These are phyloP conservation scores for Ahaetulla prasina DNA, from an alignment of 2,113 vertebrate species.

Conservation along the genomic window DNA sequence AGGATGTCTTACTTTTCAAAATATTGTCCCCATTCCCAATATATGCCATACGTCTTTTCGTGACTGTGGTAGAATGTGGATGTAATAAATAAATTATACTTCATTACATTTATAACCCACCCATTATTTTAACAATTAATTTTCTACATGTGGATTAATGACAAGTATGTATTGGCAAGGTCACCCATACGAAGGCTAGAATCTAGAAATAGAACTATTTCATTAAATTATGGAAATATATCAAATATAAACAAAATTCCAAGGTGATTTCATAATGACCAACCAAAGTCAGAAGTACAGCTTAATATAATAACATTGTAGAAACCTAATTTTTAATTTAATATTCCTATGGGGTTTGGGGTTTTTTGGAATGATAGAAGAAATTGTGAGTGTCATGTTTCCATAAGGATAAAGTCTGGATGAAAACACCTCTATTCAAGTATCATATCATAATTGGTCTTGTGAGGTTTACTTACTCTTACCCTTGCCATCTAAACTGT, in stretches of 20 bases:
- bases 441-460: not conserved
- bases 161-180: not conserved
- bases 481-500: not conserved
- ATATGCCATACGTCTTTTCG: not conserved
- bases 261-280: conserved; percentile 1
- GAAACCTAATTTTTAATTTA: conserved; percentile 21
- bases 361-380: not conserved
- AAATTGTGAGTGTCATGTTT: not conserved
- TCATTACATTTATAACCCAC: not conserved
- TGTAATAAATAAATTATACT: not conserved
- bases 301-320: conserved; percentile 27
- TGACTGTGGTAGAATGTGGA: not conserved
- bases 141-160: not conserved
- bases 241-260: conserved; percentile 1
- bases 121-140: not conserved
- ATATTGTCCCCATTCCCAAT: conserved; percentile 5
- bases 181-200: not conserved
- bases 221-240: conserved; percentile 32
- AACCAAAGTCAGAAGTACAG: conserved; percentile 21
- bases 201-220: conserved; percentile 15
- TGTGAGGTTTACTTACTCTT: not conserved
- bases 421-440: not conserved
- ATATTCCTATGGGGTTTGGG: not conserved
- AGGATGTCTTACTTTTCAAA: conserved; percentile 15
- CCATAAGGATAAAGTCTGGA: not conserved